phyloP scores from a whole-genome alignment of 2,113 vertebrate genomes.

The Onychostoma macrolepis region DNA sequence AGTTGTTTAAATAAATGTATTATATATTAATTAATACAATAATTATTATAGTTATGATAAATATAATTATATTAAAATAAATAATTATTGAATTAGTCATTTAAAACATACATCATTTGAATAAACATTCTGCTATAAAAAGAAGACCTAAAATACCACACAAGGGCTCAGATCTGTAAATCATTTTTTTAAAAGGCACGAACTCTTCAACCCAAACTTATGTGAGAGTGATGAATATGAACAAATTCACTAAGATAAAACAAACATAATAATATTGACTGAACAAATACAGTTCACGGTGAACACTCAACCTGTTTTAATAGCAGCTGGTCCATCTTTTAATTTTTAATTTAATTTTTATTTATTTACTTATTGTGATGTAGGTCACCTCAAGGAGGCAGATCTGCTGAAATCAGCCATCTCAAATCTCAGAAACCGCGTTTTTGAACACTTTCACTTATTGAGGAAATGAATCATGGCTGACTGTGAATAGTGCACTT shows the following conservation, averaged over 20 bases:
- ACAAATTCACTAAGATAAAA: not conserved
- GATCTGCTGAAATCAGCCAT: not conserved
- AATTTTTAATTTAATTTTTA: no score
- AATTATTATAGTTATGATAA: no score
- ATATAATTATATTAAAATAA: no score
- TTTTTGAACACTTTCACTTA: not conserved
- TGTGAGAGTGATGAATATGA: not conserved
- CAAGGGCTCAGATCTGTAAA: not conserved
- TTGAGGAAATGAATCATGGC: not conserved
- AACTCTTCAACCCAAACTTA: not conserved
- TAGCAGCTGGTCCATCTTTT: not conserved
- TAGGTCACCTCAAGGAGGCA: not conserved
- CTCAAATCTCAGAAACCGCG: not conserved
- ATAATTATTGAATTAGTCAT: no score
- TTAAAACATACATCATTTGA: no score
- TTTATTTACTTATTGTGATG: no score
- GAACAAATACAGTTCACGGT: not conserved
- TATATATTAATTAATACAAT: no score
- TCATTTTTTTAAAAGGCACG: not conserved
- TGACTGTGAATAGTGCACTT: not conserved
- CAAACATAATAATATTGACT: not conserved
- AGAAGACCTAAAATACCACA: not conserved
- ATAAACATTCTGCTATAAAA: no score
- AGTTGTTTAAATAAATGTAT: no score
- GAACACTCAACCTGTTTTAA: not conserved